Evolutionary conservation across 2,797 vertebrate genomes (phyloP).

Genomic region (Channa striata): DNA sequence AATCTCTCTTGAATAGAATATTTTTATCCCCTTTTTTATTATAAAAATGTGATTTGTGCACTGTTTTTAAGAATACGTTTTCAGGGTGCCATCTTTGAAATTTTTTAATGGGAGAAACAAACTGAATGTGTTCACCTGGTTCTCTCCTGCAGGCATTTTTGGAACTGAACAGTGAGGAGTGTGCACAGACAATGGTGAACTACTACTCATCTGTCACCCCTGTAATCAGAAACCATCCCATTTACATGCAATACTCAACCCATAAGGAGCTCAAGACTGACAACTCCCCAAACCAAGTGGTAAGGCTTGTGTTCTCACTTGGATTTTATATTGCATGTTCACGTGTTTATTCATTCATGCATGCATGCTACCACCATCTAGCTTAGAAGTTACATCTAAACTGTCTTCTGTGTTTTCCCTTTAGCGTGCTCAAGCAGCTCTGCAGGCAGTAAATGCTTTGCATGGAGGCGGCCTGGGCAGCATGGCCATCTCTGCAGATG

Average conservation of each 20-base stretch:
- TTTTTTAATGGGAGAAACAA: background rate
- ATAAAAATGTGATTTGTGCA: no score
- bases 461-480: constrained; percentile 87
- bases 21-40: constrained; percentile 12
- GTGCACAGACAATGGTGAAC: constrained; percentile 96
- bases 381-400: background rate
- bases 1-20: background rate
- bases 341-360: background rate
- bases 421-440: constrained; percentile 95
- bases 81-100: background rate
- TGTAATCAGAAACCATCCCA: constrained; percentile 92
- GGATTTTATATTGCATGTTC: background rate
- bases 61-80: no score
- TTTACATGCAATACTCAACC: constrained; percentile 98
- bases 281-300: constrained; percentile 95
- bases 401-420: background rate
- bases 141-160: constrained; percentile 88
- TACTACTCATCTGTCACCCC: constrained; percentile 96
- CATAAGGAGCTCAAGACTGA: constrained; percentile 98
- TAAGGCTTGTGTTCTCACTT: constrained; percentile 65
- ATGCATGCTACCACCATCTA: background rate
- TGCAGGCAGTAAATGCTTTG: constrained; percentile 94
- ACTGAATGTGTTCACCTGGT: constrained; percentile 12
- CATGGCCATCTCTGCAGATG: constrained; percentile 78
- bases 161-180: constrained; percentile 95